phyloP scores from a whole-genome alignment of 2,888 invertebrate species.

The Odontothrips loti region DNA sequence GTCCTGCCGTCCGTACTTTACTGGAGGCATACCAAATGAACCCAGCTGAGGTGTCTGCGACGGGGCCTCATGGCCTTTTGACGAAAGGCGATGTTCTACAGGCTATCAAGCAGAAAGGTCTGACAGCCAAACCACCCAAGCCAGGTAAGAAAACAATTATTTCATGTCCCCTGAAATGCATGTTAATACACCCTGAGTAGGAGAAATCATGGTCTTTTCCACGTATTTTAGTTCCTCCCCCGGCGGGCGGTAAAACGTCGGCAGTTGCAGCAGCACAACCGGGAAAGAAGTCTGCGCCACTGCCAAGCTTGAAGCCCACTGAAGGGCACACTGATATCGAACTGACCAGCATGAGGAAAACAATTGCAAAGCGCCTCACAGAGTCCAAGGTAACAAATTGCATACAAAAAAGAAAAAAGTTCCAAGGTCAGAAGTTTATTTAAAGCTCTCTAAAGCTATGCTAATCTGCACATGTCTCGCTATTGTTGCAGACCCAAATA shows the following conservation, averaged over 20 bases:
- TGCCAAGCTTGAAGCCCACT: constrained; percentile 36
- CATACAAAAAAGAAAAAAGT: constrained; percentile 14
- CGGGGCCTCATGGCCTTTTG: constrained; percentile 58
- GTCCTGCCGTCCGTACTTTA: constrained; percentile 59
- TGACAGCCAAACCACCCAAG: constrained; percentile 46
- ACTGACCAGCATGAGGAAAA: constrained; percentile 56
- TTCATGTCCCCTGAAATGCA: not conserved
- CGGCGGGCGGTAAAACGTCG: constrained; percentile 34
- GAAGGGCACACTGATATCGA: constrained; percentile 52
- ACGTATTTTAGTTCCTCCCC: constrained; percentile 37
- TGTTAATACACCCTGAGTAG: not conserved
- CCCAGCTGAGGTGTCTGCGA: constrained; percentile 49
- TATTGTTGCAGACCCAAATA: constrained; percentile 52
- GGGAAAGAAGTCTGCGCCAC: not conserved
- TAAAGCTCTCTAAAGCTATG: constrained; percentile 28
- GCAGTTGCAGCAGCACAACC: constrained; percentile 30
- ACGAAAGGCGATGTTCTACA: constrained; percentile 57
- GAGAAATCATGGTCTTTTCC: too few relatives aligned
- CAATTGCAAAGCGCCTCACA: constrained; percentile 60
- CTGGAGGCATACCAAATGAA: constrained; percentile 56
- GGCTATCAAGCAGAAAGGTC: constrained; percentile 48
- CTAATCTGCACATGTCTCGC: not conserved
- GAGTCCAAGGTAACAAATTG: constrained; percentile 54
- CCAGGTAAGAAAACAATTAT: constrained; percentile 39
- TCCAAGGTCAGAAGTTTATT: constrained; percentile 9